A percentile compares a stretch with the other conserved stretches of the same genome.
Evolutionary conservation across 1,140 invertebrate species (phyloP).

Genomic region (Euglossa dilemma): DNA sequence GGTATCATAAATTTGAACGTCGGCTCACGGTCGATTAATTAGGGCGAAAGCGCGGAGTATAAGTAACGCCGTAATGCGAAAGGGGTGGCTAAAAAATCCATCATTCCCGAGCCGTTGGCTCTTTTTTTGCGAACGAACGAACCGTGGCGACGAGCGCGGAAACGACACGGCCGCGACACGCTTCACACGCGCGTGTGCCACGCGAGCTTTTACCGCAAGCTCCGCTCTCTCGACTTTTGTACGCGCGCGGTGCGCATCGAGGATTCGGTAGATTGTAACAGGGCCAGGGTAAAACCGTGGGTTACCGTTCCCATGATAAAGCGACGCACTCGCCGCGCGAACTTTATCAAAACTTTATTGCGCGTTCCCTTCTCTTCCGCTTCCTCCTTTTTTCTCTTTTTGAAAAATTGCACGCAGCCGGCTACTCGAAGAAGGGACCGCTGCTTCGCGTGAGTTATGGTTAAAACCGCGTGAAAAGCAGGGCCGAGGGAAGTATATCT

Average conservation of each 20-base stretch:
- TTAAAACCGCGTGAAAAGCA: background rate
- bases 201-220: conserved; percentile 27
- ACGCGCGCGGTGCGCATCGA: conserved; percentile 3
- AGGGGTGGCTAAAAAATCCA: background rate
- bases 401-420: background rate
- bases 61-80: background rate
- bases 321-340: conserved; percentile 9
- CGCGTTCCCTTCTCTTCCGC: background rate
- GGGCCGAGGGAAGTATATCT: background rate
- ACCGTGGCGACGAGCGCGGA: background rate
- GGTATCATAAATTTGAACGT: no score
- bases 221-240: conserved; percentile 45
- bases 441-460: conserved; percentile 23
- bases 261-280: conserved; percentile 37
- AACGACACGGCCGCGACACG: background rate
- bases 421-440: background rate
- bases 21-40: background rate
- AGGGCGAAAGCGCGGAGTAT: background rate
- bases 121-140: background rate
- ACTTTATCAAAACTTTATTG: conserved; percentile 51
- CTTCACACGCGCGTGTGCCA: conserved; percentile 13
- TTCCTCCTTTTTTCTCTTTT: background rate
- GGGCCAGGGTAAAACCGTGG: conserved; percentile 24
- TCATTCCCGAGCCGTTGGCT: background rate
- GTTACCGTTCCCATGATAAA: conserved; percentile 41